phyloP scores from a whole-genome alignment of 2,888 invertebrate genomes.

The Physocephala rufipes region DNA sequence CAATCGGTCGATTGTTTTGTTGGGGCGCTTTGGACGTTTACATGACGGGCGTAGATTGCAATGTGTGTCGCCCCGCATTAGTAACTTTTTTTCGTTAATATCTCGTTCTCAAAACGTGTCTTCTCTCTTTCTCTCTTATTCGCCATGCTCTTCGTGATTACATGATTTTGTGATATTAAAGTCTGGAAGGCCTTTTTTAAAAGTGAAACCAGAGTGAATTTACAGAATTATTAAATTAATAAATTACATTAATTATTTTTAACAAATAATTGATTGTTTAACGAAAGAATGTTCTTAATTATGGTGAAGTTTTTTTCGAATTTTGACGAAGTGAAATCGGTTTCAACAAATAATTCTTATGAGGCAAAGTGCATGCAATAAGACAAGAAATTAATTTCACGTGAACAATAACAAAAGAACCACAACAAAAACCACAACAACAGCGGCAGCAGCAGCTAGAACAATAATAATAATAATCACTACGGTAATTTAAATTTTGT shows the following conservation, averaged over 20 bases:
- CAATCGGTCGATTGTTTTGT: constrained; percentile 14
- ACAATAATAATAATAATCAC: background rate
- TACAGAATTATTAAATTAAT: background rate
- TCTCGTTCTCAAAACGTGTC: background rate
- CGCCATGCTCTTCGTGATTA: background rate
- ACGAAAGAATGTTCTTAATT: background rate
- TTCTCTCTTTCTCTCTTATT: constrained; percentile 3
- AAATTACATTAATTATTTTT: background rate
- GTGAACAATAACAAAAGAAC: background rate
- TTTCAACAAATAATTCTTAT: background rate
- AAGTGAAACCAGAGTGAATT: no score
- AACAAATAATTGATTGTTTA: constrained; percentile 3
- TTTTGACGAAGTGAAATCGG: no score
- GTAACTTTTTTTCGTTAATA: constrained; percentile 18
- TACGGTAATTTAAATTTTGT: background rate
- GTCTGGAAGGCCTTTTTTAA: background rate
- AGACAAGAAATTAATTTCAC: background rate
- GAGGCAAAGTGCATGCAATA: no score
- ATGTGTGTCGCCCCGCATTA: constrained; percentile 22
- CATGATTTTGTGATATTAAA: background rate
- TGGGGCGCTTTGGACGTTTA: constrained; percentile 2
- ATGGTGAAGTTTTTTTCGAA: background rate
- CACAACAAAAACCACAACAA: background rate
- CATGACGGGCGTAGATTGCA: background rate
- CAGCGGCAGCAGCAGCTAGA: background rate